These are phyloP conservation scores for Allacma fusca DNA, from an alignment of 2,888 invertebrate species.

Conservation along the genomic window DNA sequence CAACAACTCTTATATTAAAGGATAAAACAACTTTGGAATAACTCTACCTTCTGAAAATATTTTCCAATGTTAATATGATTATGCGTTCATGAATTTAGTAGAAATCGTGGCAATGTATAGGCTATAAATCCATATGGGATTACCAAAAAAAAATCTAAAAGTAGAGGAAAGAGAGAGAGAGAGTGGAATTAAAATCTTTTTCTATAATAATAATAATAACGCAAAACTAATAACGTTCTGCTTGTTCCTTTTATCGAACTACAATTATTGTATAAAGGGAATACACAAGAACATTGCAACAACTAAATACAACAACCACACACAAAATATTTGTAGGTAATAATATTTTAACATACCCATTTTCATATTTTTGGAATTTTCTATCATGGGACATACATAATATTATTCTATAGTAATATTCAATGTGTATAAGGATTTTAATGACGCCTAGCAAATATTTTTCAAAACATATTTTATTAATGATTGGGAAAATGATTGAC, in stretches of 20 bases:
- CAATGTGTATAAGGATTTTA: constrained; percentile 16
- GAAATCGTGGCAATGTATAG: no score
- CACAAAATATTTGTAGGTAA: constrained; percentile 34
- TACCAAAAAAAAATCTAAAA: background rate
- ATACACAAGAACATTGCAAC: background rate
- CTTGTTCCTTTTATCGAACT: background rate
- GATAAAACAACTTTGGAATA: background rate
- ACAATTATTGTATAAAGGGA: constrained; percentile 6
- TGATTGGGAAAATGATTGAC: background rate
- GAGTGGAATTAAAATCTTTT: background rate
- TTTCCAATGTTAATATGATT: background rate
- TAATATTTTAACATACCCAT: constrained; percentile 36
- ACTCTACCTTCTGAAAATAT: constrained; percentile 9
- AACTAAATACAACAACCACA: background rate
- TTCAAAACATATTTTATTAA: constrained; percentile 30
- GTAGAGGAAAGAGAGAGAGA: background rate
- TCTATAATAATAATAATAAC: constrained; percentile 1
- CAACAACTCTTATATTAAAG: constrained; percentile 15
- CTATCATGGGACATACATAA: constrained; percentile 29
- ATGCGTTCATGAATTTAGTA: no score
- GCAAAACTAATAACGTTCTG: background rate
- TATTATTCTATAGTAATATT: background rate
- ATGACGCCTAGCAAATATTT: constrained; percentile 28
- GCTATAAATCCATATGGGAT: background rate
- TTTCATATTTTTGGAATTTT: constrained; percentile 47